Base-by-base conservation (phyloP, 2,797 vertebrate species). In the Microctenopoma steveboyesi region DNA sequence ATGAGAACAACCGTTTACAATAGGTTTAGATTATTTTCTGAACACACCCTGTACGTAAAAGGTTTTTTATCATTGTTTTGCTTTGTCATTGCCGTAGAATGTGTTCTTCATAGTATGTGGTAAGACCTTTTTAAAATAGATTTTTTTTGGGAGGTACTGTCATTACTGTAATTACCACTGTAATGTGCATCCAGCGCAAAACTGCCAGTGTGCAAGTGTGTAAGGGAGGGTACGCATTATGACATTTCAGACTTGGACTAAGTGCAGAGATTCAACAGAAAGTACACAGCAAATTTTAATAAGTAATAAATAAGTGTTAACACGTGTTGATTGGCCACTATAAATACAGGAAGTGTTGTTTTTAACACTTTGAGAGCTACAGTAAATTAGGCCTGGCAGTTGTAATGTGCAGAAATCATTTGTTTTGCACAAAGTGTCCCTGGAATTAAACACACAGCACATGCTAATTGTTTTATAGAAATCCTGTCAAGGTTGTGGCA, bases 1-100 rank as follows among this genome's bases (percentile, higher is more conserved):
- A 88, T 86, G 70, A 78, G 50, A 79, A 51, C 28, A 55, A 72
- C 67, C 50, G 40, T 86, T 78, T 76, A 79, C 65, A 69, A 27
- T 48, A 11, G 28, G 28, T 80, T 69, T 76, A 71, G 79, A 72
- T 77, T 78, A 11, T 82, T 83, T 79, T 76, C 40, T 64, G 42
- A 83, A 73, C 66, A 69, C 57, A 59, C 40, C 42, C 53, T 56
- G 11, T 10, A 27, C 58, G 64, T 76, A 58, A 74, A 73, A 76
- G 14, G 0, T 27, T 72, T 51, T 71, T 65, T 54, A 67, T 69
- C 30, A 50, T 51, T 43, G 9, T 69, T 59, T 45, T 12, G 64
- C 15, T 64, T 42, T 37, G 67, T 62, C 35, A 60, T 12, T 37
- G 27, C 40, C 33, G 46, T 43, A 18, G 46, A 22, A 54, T 10